Evolutionary conservation across 2,797 vertebrate genomes (phyloP), one percentile per base, ranked within the genome.

Genomic region (Acanthis flammea): DNA sequence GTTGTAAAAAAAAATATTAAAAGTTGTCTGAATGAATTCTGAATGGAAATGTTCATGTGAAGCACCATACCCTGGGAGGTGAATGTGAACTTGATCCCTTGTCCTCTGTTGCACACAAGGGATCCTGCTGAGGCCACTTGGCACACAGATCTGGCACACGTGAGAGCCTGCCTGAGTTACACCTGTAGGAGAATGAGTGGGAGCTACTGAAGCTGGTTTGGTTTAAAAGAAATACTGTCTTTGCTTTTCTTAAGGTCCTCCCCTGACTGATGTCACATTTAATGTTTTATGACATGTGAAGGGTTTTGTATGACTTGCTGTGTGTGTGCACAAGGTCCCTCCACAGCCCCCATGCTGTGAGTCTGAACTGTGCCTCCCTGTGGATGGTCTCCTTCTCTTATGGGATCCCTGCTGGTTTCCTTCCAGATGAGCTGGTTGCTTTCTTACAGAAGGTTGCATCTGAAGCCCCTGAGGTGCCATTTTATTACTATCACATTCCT

Each of bases 401-500:
- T 0, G 9, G 28, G 7, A 19, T 48, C 16, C 55, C n/a, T 70
- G 31, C 10, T 73, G 83, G 41, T 68, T 94, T 88, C 94, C 45
- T 97, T 97, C 63, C 96, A 98, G 99, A 97, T 35, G 97, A 90
- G 19, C 90, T 99, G 94, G 96, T 96, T 88, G 86, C 44, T 51
- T 99, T 98, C 96, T 98, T 99, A 17, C 94, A 97, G 93, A 98
- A 99, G 82, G 98, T 99, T 70, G 98, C 98, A 5, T 94, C 96
- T 19, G 97, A 94, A 28, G 99, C 99, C 50, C 98, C 99, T 19
- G 37, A 33, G 1, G 41, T 99, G 83, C 99, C 99, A 2, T 99
- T 99, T 96, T 99, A 99, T 94, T 99, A 99, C 92, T 99, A 99
- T 67, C 99, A 99, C 74, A 95, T 99, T 84, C 99, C 99, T 55